Conservation (phyloP, 1,140 invertebrate species). For the Mycetomoellerius zeteki region DNA sequence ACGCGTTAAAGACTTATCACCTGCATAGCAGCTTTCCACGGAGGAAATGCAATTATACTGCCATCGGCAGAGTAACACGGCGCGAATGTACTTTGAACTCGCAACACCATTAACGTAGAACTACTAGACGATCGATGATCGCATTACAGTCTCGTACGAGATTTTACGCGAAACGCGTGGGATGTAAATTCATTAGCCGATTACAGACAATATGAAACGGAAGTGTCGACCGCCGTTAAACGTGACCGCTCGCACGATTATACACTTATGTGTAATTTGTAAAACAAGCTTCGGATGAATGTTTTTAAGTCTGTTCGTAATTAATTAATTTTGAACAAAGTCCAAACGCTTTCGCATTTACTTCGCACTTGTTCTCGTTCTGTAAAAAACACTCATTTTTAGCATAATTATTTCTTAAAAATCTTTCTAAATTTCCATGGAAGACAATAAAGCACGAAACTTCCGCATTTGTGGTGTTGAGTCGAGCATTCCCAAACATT, state of each 20-base stretch:
- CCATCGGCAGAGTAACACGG: slow-evolving; percentile 30
- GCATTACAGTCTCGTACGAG: slow-evolving; percentile 39
- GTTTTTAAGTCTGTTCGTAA: not conserved
- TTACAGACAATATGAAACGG: slow-evolving; percentile 47
- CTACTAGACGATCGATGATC: slow-evolving; percentile 57
- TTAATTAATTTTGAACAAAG: too few relatives aligned
- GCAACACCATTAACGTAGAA: slow-evolving; percentile 46
- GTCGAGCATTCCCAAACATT: not conserved
- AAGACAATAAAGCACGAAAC: not conserved
- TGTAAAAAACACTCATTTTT: not conserved
- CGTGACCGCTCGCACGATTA: not conserved
- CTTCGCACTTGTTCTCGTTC: not conserved
- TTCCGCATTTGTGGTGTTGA: not conserved
- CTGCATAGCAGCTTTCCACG: slow-evolving; percentile 21
- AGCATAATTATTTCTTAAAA: not conserved
- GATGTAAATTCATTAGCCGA: slow-evolving; percentile 61
- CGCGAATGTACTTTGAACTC: slow-evolving; percentile 50
- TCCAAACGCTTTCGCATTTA: not conserved
- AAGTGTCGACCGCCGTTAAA: slow-evolving; percentile 6
- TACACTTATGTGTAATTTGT: not conserved
- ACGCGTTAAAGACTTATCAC: slow-evolving; percentile 54
- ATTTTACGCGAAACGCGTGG: slow-evolving; percentile 42
- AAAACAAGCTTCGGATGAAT: not conserved
- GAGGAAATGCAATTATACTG: slow-evolving; percentile 61
- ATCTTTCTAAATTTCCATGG: not conserved